A percentile compares a stretch with the other conserved stretches of the same genome.
These are phyloP conservation scores for Halichoeres trimaculatus DNA, from an alignment of 2,113 vertebrate species.

Conservation along the genomic window DNA sequence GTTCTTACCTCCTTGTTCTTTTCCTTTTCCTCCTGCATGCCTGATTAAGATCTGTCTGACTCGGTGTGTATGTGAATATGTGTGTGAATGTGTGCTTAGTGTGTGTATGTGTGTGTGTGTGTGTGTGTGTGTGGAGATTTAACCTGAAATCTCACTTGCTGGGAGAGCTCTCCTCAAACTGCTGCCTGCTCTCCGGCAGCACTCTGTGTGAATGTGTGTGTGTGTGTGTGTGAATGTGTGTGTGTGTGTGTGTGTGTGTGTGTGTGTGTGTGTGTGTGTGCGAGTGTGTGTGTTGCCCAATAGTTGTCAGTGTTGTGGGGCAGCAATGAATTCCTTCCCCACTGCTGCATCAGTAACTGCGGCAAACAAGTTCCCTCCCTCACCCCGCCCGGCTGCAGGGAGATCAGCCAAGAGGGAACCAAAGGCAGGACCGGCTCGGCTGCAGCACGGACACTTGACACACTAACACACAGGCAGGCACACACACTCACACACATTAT, in stretches of 20 bases:
- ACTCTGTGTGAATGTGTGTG: too few relatives aligned
- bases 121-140: constrained; percentile 29
- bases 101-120: constrained; percentile 29
- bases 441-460: constrained; percentile 51
- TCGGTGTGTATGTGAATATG: constrained; percentile 31
- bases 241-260: constrained; percentile 12
- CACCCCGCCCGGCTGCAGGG: constrained; percentile 59
- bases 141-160: constrained; percentile 31
- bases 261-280: constrained; percentile 19
- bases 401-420: constrained; percentile 76
- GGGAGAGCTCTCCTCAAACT: constrained; percentile 53
- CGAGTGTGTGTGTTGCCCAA: constrained; percentile 11
- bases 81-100: background rate
- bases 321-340: constrained; percentile 82
- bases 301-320: constrained; percentile 67
- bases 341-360: constrained; percentile 80
- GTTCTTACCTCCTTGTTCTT: constrained; percentile 77
- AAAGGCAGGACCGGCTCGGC: constrained; percentile 23
- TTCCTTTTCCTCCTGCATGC: constrained; percentile 76
- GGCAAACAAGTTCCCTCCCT: constrained; percentile 75
- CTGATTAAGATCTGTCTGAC: constrained; percentile 41
- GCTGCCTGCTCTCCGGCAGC: constrained; percentile 44
- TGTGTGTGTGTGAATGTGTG: too few relatives aligned
- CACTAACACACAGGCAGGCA: constrained; percentile 13
- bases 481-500: too few relatives aligned